Percentiles rank a stretch among this genome's conserved stretches.
Evolutionary conservation across 2,113 vertebrate species (phyloP).

Genomic region (Strix uralensis): DNA sequence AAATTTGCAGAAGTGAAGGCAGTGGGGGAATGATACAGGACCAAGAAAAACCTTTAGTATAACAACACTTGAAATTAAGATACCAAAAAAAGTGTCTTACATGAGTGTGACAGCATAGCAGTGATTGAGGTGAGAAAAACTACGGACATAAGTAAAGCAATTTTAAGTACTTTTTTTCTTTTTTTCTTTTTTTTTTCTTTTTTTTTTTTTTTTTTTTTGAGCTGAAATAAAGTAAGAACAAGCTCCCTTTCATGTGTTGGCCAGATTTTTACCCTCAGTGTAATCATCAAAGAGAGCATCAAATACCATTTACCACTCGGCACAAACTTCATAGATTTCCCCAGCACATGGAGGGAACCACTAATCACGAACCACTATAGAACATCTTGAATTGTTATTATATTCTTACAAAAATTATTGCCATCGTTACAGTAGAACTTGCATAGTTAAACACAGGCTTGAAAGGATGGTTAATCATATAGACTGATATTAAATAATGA

Average conservation of each 20-base stretch:
- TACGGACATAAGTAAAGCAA: not conserved
- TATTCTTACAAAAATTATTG: not conserved
- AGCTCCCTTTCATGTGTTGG: slow-evolving; percentile 6
- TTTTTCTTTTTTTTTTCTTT: not conserved
- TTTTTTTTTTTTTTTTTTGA: not conserved
- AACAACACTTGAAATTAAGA: not conserved
- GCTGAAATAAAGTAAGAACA: not conserved
- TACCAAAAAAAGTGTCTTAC: not conserved
- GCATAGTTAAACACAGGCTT: not conserved
- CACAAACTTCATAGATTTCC: not conserved
- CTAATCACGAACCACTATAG: not conserved
- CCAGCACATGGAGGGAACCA: not conserved
- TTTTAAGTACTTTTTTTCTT: not conserved
- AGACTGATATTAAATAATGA: not conserved
- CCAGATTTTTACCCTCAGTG: slow-evolving; percentile 15
- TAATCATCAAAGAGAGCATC: slow-evolving; percentile 16
- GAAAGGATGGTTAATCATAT: not conserved
- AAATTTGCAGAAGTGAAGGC: not conserved
- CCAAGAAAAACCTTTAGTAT: not conserved
- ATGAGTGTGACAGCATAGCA: not conserved
- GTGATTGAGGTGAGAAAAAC: not conserved
- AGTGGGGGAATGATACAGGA: not conserved
- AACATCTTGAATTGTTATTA: slow-evolving; percentile 2
- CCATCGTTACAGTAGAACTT: not conserved
- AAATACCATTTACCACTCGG: slow-evolving; percentile 7